Evolutionary conservation across 1,140 invertebrate genomes (phyloP), one percentile per base, ranked within the genome.

Genomic region (Probaryconus sp.): DNA sequence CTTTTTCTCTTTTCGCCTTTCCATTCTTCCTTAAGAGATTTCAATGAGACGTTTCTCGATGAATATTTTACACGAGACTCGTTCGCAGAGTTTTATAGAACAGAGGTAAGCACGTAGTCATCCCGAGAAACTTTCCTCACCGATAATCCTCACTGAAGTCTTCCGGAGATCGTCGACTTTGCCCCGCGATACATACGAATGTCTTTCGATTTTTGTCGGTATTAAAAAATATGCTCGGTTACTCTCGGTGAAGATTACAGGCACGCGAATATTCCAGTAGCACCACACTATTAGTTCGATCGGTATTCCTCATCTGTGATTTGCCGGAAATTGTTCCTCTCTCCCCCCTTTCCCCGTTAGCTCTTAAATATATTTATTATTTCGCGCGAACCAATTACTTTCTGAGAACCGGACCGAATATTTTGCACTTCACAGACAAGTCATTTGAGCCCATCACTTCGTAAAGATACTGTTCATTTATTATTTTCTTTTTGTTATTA

Each of bases 71-170:
- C 65, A 70, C n/a, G 20, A 43, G 14, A 60, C 60, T 63, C 71
- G 37, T 56, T 47, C 42, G 60, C 33, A 35, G 30, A 71, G 53
- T 72, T 58, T 69, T 56, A 71, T 35, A 56, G 53, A 40, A 73
- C 47, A 60, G 50, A 67, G 55, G 61, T 60, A 65, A 72, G 18
- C 53, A 68, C 37, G 43, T 51, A 40, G 48, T 42, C n/a, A n/a
- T n/a, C 48, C 63, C 64, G 42, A 45, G 51, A 68, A 55, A 67
- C 24, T 69, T 56, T 42, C 20, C 43, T 42, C 48, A 31, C 64
- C 61, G 40, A 76, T 76, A 76, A 76, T 76, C 65, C 61, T 69
- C 65, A 69, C 64, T 69, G 63, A 56, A 68, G 37, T 63, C 55
- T 68, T 50, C 43, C 6, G 26, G 11, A 58, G 28, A 58, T 68